Percentiles rank a stretch among this genome's conserved stretches.
phyloP scores from a whole-genome alignment of 2,113 vertebrate species.

The Hemichromis elongatus region DNA sequence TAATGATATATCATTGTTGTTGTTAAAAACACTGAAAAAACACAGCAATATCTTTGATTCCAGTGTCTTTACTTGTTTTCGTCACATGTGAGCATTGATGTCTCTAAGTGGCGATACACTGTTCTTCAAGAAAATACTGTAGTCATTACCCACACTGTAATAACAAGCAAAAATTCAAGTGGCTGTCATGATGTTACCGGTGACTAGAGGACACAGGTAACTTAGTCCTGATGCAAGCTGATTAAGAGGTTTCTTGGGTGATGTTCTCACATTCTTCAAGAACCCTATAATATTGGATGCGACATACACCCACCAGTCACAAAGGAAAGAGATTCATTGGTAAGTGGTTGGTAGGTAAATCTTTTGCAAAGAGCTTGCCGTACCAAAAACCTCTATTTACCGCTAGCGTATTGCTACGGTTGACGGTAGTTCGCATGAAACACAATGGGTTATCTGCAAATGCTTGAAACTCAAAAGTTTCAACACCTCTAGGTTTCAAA shows the following conservation, averaged over 20 bases:
- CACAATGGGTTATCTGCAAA: background rate
- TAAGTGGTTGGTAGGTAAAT: background rate
- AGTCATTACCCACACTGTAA: background rate
- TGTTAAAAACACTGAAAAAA: background rate
- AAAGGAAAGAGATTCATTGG: background rate
- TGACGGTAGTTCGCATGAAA: background rate
- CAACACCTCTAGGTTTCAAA: background rate
- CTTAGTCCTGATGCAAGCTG: background rate
- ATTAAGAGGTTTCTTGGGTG: background rate
- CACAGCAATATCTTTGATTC: background rate
- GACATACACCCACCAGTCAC: background rate
- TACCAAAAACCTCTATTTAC: background rate
- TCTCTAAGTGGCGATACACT: background rate
- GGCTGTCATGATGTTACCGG: background rate
- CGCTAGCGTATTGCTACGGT: background rate
- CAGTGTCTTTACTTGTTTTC: background rate
- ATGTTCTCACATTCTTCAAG: background rate
- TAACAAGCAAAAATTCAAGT: background rate
- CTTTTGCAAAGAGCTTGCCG: background rate
- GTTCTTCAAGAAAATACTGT: background rate
- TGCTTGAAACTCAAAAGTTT: background rate
- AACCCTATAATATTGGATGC: background rate
- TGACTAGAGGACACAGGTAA: background rate
- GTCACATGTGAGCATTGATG: background rate
- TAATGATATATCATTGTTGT: background rate